Conservation (phyloP, 2,113 vertebrate species). For the Mormyrus iriodes region DNA sequence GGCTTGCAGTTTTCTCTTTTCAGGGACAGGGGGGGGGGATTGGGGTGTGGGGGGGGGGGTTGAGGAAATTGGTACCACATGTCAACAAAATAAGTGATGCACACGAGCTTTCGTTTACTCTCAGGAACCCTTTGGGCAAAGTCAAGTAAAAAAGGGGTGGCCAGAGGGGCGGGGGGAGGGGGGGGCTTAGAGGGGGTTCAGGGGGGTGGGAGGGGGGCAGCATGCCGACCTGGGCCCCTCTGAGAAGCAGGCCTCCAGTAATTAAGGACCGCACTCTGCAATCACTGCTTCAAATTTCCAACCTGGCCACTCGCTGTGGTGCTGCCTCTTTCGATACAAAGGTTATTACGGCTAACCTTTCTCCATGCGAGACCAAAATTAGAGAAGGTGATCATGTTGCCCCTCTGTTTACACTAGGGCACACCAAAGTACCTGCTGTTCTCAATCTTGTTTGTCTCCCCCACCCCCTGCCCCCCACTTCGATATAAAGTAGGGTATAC, state of each 20-base stretch:
- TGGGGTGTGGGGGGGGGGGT: no score
- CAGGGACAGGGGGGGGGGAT: conserved; percentile 34
- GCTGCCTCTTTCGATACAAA: no score
- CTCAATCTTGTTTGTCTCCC: not conserved
- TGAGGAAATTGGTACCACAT: conserved; percentile 58
- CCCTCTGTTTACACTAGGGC: not conserved
- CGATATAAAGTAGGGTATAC: not conserved
- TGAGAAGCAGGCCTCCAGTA: conserved; percentile 9
- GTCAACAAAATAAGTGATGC: conserved; percentile 44
- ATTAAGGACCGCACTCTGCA: conserved; percentile 16
- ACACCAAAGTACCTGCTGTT: conserved; percentile 1
- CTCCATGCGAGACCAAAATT: not conserved
- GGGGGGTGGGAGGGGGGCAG: conserved; percentile 11
- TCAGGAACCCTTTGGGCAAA: conserved; percentile 42
- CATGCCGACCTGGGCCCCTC: not conserved
- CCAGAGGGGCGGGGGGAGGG: conserved; percentile 8
- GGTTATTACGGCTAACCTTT: not conserved
- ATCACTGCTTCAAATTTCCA: conserved; percentile 8
- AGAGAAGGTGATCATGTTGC: not conserved
- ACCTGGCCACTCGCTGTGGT: not conserved
- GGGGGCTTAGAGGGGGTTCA: conserved; percentile 12
- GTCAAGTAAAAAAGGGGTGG: conserved; percentile 34
- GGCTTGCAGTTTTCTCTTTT: conserved; percentile 39
- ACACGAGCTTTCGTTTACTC: conserved; percentile 39
- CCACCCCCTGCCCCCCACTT: not conserved